These are phyloP conservation scores for Elegia similella DNA, from an alignment of 2,888 invertebrate species.

Conservation along the genomic window DNA sequence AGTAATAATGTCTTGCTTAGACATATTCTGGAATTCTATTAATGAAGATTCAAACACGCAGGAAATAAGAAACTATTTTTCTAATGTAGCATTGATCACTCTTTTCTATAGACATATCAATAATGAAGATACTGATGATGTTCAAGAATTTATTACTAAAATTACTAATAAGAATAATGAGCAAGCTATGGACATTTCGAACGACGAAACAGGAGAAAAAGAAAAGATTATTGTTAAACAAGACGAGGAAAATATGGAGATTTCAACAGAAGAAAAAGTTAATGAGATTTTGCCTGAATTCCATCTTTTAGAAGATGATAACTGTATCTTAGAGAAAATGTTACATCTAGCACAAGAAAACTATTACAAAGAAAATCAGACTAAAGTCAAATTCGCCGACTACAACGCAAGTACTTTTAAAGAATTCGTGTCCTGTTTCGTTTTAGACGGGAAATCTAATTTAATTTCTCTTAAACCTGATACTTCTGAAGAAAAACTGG, in stretches of 20 bases:
- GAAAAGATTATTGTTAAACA: constrained; percentile 18
- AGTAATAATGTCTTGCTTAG: constrained; percentile 75
- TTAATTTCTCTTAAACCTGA: constrained; percentile 51
- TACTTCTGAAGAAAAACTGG: constrained; percentile 50
- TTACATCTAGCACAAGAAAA: constrained; percentile 80
- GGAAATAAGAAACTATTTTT: constrained; percentile 56
- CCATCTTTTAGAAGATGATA: constrained; percentile 78
- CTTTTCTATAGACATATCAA: constrained; percentile 61
- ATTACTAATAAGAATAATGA: constrained; percentile 40
- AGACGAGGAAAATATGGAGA: no score
- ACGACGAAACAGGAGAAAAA: constrained; percentile 28
- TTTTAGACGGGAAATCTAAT: constrained; percentile 57
- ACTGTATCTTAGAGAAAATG: constrained; percentile 84
- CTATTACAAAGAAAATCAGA: constrained; percentile 59
- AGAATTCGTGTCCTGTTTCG: constrained; percentile 81
- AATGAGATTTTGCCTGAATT: constrained; percentile 31
- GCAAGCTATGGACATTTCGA: constrained; percentile 31
- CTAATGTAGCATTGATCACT: constrained; percentile 55
- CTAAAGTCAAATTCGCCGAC: constrained; percentile 82
- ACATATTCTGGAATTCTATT: constrained; percentile 70
- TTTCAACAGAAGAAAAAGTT: neutral
- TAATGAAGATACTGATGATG: constrained; percentile 55
- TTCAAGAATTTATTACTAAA: constrained; percentile 48
- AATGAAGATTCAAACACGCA: constrained; percentile 34
- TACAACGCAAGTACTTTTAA: constrained; percentile 69